Percentiles rank a stretch among this genome's conserved stretches.
Conservation (phyloP, 2,113 vertebrate genomes). For the Dascyllus trimaculatus region DNA sequence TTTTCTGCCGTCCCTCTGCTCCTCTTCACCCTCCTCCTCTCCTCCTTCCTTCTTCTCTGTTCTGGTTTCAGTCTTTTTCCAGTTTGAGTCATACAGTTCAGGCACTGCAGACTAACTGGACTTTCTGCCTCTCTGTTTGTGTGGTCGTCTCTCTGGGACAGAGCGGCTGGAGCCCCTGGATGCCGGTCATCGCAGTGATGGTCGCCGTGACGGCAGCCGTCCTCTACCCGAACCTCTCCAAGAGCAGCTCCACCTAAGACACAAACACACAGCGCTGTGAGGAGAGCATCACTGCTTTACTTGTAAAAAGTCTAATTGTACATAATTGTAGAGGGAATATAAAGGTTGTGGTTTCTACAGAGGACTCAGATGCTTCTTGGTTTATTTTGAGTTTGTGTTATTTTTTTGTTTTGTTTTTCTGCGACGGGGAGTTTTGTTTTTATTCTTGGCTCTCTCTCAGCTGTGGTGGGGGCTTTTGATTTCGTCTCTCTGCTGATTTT, state of each 20-base stretch:
- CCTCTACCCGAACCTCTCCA: slow-evolving; percentile 96
- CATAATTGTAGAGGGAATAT: slow-evolving; percentile 96
- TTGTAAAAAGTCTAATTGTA: slow-evolving; percentile 98
- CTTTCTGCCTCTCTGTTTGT: background rate
- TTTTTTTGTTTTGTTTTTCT: slow-evolving; percentile 69
- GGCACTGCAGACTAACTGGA: slow-evolving; percentile 2
- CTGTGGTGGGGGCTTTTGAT: slow-evolving; percentile 59
- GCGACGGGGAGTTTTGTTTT: slow-evolving; percentile 57
- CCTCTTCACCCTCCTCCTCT: background rate
- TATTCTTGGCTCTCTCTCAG: slow-evolving; percentile 60
- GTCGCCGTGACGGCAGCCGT: slow-evolving; percentile 95
- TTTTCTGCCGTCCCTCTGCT: background rate
- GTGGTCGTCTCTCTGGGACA: slow-evolving; percentile 74
- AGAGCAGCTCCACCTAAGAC: slow-evolving; percentile 87
- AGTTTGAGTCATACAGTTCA: background rate
- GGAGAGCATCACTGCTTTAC: slow-evolving; percentile 89
- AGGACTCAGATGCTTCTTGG: slow-evolving; percentile 87
- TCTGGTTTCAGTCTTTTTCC: background rate
- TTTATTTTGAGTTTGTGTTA: slow-evolving; percentile 81
- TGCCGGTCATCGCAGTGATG: slow-evolving; percentile 97
- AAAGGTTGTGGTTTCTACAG: slow-evolving; percentile 92
- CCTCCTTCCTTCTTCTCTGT: background rate
- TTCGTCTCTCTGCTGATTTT: slow-evolving; percentile 53
- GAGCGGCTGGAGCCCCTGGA: slow-evolving; percentile 97
- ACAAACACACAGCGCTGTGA: slow-evolving; percentile 34